A percentile compares a stretch with the other conserved stretches of the same genome.
Conservation (phyloP, 2,797 vertebrate genomes). For the Syngnathus acus region DNA sequence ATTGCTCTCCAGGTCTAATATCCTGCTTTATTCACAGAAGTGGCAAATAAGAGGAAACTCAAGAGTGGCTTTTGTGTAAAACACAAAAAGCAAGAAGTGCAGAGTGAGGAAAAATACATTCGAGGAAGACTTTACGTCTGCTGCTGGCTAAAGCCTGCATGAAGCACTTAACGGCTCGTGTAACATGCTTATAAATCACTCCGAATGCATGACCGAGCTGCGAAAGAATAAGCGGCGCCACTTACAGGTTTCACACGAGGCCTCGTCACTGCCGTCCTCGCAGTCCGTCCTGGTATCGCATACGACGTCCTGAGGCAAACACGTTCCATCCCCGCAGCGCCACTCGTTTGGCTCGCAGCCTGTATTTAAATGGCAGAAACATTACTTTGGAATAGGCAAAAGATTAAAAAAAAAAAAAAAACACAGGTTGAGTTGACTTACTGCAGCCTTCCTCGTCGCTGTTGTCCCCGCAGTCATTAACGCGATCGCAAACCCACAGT, state of each 20-base stretch:
- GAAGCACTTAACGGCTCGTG: constrained; percentile 22
- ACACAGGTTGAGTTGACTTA: constrained; percentile 41
- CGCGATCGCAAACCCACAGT: constrained; percentile 64
- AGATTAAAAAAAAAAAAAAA: constrained; percentile 6
- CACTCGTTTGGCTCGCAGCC: constrained; percentile 61
- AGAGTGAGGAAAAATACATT: constrained; percentile 8
- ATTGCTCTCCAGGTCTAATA: constrained; percentile 56
- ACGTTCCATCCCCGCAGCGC: constrained; percentile 60
- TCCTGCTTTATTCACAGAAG: constrained; percentile 54
- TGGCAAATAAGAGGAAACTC: constrained; percentile 45
- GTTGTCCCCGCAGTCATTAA: constrained; percentile 72
- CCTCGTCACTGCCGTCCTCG: constrained; percentile 69
- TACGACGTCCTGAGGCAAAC: constrained; percentile 54
- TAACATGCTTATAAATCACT: constrained; percentile 1
- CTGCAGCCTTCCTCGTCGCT: constrained; percentile 71
- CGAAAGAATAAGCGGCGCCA: neutral
- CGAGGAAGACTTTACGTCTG: constrained; percentile 4
- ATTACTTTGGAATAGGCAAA: constrained; percentile 4
- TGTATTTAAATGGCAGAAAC: constrained; percentile 16
- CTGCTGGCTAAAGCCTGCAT: constrained; percentile 9
- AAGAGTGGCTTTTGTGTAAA: neutral
- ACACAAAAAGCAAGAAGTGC: constrained; percentile 15
- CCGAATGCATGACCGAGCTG: neutral
- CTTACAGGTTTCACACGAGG: constrained; percentile 58
- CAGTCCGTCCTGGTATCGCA: constrained; percentile 70